A percentile compares a stretch with the other conserved stretches of the same genome.
Evolutionary conservation across 2,888 invertebrate genomes (phyloP).

Genomic region (Pachycephus smyrnensis): DNA sequence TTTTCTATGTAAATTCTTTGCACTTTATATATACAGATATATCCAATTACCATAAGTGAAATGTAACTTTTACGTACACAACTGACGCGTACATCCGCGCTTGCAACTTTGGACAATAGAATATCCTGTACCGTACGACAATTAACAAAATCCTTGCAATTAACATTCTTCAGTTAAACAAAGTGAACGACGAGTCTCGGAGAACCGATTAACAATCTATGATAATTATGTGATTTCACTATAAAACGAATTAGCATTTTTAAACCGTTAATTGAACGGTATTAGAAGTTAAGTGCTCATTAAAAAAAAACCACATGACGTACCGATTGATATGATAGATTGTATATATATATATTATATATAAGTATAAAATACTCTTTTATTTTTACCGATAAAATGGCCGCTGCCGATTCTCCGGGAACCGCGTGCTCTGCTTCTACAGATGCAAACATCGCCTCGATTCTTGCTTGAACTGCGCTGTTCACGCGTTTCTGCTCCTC

Average conservation of each 20-base stretch:
- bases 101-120: neutral
- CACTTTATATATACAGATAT: neutral
- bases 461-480: slow-evolving; percentile 86
- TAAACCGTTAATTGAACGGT: neutral
- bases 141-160: neutral
- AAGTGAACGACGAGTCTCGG: neutral
- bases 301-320: slow-evolving; percentile 12
- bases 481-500: slow-evolving; percentile 67
- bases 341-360: too few species aligned
- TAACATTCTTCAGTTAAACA: neutral
- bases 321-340: slow-evolving; percentile 6
- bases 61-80: neutral
- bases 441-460: slow-evolving; percentile 82
- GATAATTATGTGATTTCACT: neutral
- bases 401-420: slow-evolving; percentile 57
- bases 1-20: neutral
- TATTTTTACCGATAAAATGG: slow-evolving; percentile 53
- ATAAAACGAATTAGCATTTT: neutral
- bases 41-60: neutral
- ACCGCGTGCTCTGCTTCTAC: slow-evolving; percentile 56
- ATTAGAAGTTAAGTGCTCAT: neutral
- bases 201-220: neutral
- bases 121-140: neutral
- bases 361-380: neutral
- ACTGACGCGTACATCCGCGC: neutral